phyloP scores from a whole-genome alignment of 2,797 vertebrate genomes.

The Petrocephalus sullivani region DNA sequence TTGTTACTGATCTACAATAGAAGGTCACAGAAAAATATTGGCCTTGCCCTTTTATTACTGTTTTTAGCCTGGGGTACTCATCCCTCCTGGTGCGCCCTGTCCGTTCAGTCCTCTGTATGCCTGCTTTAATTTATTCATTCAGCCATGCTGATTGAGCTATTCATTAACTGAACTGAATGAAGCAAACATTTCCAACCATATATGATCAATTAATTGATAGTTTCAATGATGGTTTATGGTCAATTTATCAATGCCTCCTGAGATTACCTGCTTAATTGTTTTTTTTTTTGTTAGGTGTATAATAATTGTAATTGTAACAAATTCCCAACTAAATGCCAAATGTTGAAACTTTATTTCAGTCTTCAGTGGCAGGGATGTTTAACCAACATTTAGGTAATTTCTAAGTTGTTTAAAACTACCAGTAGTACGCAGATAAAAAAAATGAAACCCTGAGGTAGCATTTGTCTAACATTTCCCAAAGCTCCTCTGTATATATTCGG shows the following conservation, averaged over 20 bases:
- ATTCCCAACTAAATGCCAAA: not conserved
- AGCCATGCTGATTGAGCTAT: not conserved
- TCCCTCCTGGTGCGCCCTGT: not conserved
- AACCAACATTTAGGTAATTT: not conserved
- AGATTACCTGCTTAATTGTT: not conserved
- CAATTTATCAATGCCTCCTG: not conserved
- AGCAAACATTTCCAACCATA: not conserved
- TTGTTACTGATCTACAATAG: not conserved
- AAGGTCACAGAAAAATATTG: not conserved
- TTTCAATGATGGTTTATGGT: not conserved
- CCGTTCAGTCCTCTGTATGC: not conserved
- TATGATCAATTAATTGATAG: not conserved
- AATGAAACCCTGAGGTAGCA: not conserved
- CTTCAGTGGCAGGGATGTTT: not conserved
- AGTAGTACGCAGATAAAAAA: not conserved
- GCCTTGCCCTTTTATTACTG: not conserved
- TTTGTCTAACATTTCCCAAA: not conserved
- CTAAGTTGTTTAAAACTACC: not conserved
- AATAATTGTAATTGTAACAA: not conserved
- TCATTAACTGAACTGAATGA: not conserved
- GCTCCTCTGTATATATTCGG: not conserved
- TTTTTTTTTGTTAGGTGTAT: not conserved
- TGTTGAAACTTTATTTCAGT: not conserved
- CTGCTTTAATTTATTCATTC: not conserved
- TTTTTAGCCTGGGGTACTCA: not conserved